Conservation (phyloP, 2,888 invertebrate species). For the Monoplex corrugatus region DNA sequence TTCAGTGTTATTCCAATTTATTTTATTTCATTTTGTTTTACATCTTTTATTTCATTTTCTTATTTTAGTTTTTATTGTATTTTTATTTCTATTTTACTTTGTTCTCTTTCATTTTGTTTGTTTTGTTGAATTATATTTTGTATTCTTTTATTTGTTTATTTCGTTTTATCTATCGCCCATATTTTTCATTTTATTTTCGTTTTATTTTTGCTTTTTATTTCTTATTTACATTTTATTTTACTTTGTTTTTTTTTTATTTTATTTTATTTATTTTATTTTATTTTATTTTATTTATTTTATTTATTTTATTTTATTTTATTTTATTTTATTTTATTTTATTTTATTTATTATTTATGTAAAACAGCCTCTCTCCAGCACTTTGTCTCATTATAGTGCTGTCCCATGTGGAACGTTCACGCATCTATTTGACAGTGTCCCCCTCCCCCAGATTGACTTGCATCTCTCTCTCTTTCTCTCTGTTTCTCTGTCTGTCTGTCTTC, state of each 20-base stretch:
- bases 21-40: neutral
- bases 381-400: no score
- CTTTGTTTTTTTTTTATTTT: no score
- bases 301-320: neutral
- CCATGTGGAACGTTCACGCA: no score
- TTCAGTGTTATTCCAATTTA: no score
- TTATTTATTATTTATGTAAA: no score
- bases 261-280: no score
- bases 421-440: no score
- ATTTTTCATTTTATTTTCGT: neutral
- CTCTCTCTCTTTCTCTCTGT: no score
- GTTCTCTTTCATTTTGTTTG: no score
- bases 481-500: no score
- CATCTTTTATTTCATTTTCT: neutral
- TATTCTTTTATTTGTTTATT: constrained; percentile 24
- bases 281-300: neutral
- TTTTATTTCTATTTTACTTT: neutral
- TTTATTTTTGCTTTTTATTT: neutral
- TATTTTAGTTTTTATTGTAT: neutral
- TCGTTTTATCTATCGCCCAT: neutral
- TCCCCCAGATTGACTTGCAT: no score
- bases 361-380: no score
- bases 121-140: neutral
- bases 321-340: neutral
- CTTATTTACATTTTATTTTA: neutral